Evolutionary conservation across 1,140 invertebrate genomes (phyloP).

Genomic region (Zaprionus ornatus): DNA sequence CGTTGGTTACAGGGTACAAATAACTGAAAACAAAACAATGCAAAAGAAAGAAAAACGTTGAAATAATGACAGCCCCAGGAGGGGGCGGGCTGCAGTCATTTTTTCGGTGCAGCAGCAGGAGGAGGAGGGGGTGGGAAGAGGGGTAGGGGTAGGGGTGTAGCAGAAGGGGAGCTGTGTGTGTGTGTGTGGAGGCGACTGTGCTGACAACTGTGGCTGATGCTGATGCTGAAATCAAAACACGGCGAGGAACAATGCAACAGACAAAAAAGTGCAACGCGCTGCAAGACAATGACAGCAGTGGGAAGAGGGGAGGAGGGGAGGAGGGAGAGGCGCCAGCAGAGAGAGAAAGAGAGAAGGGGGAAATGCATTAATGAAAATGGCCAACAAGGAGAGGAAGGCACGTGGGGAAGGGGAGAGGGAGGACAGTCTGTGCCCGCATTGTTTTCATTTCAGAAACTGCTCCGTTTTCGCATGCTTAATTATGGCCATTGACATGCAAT

Average conservation of each 20-base stretch:
- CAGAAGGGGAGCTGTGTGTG: not conserved
- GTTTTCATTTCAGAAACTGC: constrained; percentile 73
- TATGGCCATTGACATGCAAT: constrained; percentile 80
- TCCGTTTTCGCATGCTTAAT: constrained; percentile 78
- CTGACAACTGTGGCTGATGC: constrained; percentile 54
- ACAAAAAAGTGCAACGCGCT: constrained; percentile 51
- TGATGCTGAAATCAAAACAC: constrained; percentile 78
- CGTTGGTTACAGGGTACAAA: constrained; percentile 34
- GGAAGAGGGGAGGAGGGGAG: constrained; percentile 4
- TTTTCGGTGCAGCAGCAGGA: not conserved
- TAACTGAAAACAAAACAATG: constrained; percentile 44
- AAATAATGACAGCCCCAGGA: constrained; percentile 78
- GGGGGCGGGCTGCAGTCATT: constrained; percentile 40
- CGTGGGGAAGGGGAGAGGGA: not conserved
- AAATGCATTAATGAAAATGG: constrained; percentile 77
- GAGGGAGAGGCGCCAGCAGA: not conserved
- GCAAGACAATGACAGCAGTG: constrained; percentile 60
- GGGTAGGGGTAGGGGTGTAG: constrained; percentile 1
- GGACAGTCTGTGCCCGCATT: constrained; percentile 59
- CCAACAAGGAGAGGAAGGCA: constrained; percentile 29
- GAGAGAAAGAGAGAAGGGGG: not conserved
- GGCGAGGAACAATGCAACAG: constrained; percentile 68
- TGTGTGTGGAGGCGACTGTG: constrained; percentile 36
- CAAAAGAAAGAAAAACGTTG: constrained; percentile 51
- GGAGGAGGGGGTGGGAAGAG: not conserved